Evolutionary conservation across 2,113 vertebrate genomes (phyloP).

Genomic region (Hyla sarda): DNA sequence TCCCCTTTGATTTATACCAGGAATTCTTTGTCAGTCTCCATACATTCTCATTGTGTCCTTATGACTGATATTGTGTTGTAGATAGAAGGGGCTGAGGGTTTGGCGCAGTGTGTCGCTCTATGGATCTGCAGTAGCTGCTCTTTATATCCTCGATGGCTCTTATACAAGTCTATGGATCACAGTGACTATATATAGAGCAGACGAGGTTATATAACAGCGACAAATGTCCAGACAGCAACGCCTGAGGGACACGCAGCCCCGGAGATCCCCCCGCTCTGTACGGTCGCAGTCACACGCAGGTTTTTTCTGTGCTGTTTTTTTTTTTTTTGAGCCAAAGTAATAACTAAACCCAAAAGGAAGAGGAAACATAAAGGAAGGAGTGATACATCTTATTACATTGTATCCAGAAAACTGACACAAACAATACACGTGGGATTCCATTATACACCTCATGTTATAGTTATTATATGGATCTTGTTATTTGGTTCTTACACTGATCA

Average conservation of each 20-base stretch:
- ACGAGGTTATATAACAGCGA: conserved; percentile 29
- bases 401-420: no score
- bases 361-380: no score
- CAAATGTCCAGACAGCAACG: background rate
- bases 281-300: background rate
- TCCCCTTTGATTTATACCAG: background rate
- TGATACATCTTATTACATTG: no score
- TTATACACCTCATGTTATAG: no score
- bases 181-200: conserved; percentile 23
- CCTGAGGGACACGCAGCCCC: background rate
- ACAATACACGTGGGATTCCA: no score
- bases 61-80: background rate
- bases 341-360: no score
- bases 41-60: background rate
- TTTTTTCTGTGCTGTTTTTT: no score
- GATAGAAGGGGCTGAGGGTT: background rate
- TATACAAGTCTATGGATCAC: conserved; percentile 35
- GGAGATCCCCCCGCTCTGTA: background rate
- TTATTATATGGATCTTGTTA: no score
- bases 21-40: background rate
- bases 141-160: conserved; percentile 32
- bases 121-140: background rate
- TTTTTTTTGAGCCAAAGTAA: no score
- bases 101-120: background rate
- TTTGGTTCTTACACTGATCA: no score